Base-by-base conservation (phyloP, 2,797 vertebrate genomes). In the Momotus momota region DNA sequence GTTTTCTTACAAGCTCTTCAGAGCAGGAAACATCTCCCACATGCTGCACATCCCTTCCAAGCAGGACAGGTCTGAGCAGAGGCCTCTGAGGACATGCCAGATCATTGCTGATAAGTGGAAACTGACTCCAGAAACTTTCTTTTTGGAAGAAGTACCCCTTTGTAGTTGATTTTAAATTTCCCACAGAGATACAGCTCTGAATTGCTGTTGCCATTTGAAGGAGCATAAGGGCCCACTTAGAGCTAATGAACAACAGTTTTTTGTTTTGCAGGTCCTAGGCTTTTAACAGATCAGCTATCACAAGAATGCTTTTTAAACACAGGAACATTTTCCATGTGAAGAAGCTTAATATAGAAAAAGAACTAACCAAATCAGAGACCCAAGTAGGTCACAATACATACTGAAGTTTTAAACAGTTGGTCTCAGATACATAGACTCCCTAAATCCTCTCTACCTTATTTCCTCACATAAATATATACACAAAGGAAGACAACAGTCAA, bases 21-120 rank as follows among this genome's bases (percentile, higher is more conserved):
- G 46, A 43, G 20, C 27, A 67, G 46, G 48, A 69, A 51, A 29
- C 1, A 2, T 6, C 25, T 55, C 33, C 5, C 25, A 23, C 7
- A 17, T 0, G 1, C 12, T 16, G 49, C 27, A 12, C 0, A 0
- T 12, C 43, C 7, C 35, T 51, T 12, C 69, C 25, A 27, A 4
- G 14, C 19, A 41, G 52, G 48, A 31, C 52, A 48, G 26, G 33
- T 79, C 41, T 33, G 18, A 51, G 8, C 46, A 43, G 43, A 60
- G 57, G 45, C 15, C 55, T 58, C 65, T 10, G 11, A 66, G 10
- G 29, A 90, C 35, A 27, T 8, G 21, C 41, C 60, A 67, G 25
- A 41, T 38, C 35, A 40, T 3, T 29, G 49, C 61, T 79, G 57
- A 46, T 33, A 77, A 27, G 35, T 5, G 3, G 23, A 55, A 33